A percentile compares a stretch with the other conserved stretches of the same genome.
Evolutionary conservation across 2,797 vertebrate genomes (phyloP).

Genomic region (Pampus argenteus): DNA sequence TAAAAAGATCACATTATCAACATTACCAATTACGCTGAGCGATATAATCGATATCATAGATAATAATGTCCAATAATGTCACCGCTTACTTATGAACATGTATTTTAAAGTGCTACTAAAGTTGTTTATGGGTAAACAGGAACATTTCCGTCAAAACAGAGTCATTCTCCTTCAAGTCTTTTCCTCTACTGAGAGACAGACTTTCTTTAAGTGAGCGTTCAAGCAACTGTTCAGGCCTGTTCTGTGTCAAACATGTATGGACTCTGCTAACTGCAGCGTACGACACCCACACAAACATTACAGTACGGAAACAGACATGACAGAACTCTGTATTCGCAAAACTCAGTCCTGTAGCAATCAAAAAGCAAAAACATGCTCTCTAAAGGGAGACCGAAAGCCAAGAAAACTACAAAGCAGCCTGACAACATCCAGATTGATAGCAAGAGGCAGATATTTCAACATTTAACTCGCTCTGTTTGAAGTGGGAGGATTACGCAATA

Average conservation of each 20-base stretch:
- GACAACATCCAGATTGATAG: conserved; percentile 36
- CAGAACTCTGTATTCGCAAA: conserved; percentile 20
- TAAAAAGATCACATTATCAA: neutral
- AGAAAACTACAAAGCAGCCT: conserved; percentile 24
- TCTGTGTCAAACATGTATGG: conserved; percentile 28
- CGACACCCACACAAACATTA: neutral
- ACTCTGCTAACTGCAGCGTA: neutral
- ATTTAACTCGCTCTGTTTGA: conserved; percentile 14
- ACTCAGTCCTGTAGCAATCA: conserved; percentile 28
- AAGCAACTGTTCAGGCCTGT: conserved; percentile 39
- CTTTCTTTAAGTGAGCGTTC: conserved; percentile 8
- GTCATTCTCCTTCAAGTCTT: conserved; percentile 13
- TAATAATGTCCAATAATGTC: neutral
- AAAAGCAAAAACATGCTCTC: conserved; percentile 55
- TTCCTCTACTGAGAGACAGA: conserved; percentile 5
- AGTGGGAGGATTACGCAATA: conserved; percentile 6
- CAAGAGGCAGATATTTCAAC: conserved; percentile 31
- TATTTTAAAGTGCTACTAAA: conserved; percentile 19
- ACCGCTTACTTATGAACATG: neutral
- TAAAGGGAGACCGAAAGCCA: conserved; percentile 19
- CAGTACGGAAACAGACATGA: conserved; percentile 20
- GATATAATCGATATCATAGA: neutral
- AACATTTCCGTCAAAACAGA: neutral
- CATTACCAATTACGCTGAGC: too few relatives aligned
- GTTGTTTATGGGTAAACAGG: neutral